Conservation (phyloP, 2,888 invertebrate species). For the Marasmarcha lunaedactyla region DNA sequence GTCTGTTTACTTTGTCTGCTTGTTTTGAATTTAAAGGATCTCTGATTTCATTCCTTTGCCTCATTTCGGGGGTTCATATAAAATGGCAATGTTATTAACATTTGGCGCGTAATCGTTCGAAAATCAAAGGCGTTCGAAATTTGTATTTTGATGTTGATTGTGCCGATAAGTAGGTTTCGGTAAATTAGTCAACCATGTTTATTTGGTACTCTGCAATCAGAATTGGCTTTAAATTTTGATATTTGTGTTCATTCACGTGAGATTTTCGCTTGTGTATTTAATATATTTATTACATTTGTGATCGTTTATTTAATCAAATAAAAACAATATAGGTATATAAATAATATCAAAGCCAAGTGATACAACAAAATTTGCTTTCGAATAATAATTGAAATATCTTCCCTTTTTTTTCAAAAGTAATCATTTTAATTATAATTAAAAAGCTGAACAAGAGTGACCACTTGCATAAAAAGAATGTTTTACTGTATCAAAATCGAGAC, state of each 20-base stretch:
- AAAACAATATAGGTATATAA: too few relatives aligned
- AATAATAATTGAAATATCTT: too few relatives aligned
- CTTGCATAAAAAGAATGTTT: conserved; percentile 49
- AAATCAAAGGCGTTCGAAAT: conserved; percentile 46
- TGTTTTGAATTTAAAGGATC: conserved; percentile 49
- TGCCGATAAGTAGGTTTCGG: conserved; percentile 39
- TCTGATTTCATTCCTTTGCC: conserved; percentile 19
- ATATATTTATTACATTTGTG: neutral
- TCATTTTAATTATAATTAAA: neutral
- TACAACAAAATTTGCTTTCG: too few relatives aligned
- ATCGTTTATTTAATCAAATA: too few relatives aligned
- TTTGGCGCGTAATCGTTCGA: conserved; percentile 43
- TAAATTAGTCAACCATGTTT: conserved; percentile 34
- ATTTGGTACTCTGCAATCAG: conserved; percentile 27
- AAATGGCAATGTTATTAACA: conserved; percentile 43
- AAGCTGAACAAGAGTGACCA: neutral
- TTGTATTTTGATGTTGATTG: conserved; percentile 37
- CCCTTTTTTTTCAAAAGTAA: too few relatives aligned
- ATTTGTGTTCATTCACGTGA: conserved; percentile 5
- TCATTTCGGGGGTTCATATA: conserved; percentile 24
- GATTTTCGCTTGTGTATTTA: conserved; percentile 4
- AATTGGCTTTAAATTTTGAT: conserved; percentile 2
- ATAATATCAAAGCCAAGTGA: too few relatives aligned
- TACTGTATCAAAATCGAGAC: conserved; percentile 15
- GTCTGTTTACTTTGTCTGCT: conserved; percentile 63